Percentiles rank a stretch among this genome's conserved stretches.
Conservation (phyloP, 2,113 vertebrate genomes). For the Lota lota region DNA sequence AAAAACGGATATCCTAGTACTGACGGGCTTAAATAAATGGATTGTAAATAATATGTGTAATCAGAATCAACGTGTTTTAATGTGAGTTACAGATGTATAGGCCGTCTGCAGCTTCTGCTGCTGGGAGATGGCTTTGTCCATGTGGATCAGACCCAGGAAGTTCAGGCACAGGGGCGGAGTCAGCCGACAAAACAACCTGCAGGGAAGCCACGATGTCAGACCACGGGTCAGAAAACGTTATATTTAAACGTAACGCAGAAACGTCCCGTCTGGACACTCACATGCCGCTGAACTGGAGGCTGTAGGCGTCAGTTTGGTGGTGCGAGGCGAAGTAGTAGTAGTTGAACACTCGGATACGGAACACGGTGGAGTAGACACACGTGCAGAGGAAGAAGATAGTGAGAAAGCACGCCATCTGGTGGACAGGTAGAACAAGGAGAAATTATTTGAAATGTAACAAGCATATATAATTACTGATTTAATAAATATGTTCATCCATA, state of each 20-base stretch:
- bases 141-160: conserved; percentile 96
- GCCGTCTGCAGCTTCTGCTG: conserved; percentile 86
- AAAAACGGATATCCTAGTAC: too few species aligned
- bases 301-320: conserved; percentile 97
- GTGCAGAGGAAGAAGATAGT: conserved; percentile 97
- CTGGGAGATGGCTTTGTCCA: conserved; percentile 95
- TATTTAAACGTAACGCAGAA: too few species aligned
- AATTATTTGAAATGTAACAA: too few species aligned
- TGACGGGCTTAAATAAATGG: background rate
- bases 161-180: conserved; percentile 96
- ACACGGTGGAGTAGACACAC: conserved; percentile 97
- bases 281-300: conserved; percentile 99
- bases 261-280: conserved; percentile 59
- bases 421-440: conserved; percentile 33
- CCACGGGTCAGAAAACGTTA: too few species aligned
- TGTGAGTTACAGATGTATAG: conserved; percentile 88
- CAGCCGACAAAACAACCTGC: conserved; percentile 94
- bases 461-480: background rate
- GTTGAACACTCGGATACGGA: conserved; percentile 96
- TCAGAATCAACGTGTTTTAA: background rate
- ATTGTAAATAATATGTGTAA: background rate
- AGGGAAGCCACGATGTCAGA: background rate
- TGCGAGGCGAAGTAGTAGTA: conserved; percentile 97
- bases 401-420: conserved; percentile 94
- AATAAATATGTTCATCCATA: too few species aligned